A percentile compares a stretch with the other conserved stretches of the same genome.
These are phyloP conservation scores for Clanis bilineata DNA, from an alignment of 2,888 invertebrate species.

Conservation along the genomic window DNA sequence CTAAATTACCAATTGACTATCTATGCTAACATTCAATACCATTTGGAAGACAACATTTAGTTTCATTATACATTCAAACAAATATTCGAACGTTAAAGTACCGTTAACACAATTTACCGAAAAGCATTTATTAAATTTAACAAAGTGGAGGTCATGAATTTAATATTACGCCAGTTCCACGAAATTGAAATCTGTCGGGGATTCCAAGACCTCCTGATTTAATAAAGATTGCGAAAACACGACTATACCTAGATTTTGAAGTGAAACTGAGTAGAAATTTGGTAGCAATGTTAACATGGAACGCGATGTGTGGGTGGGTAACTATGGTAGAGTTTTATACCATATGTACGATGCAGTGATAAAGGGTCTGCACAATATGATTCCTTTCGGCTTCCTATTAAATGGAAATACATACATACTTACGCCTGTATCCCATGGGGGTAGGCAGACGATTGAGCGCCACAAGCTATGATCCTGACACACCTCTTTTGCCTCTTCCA, in stretches of 20 bases:
- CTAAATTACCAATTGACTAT: too few species aligned
- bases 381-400: too few species aligned
- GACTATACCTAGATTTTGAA: neutral
- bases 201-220: neutral
- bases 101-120: neutral
- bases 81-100: neutral
- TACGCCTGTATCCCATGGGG: too few species aligned
- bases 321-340: too few species aligned
- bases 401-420: too few species aligned
- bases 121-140: neutral
- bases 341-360: too few species aligned
- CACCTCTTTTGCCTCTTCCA: too few species aligned
- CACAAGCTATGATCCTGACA: too few species aligned
- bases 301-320: too few species aligned
- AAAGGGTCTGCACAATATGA: too few species aligned
- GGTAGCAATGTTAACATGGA: neutral
- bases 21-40: neutral
- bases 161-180: conserved; percentile 28
- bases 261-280: neutral
- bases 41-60: neutral
- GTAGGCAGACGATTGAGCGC: too few species aligned
- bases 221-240: neutral
- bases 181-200: conserved; percentile 16
- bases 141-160: conserved; percentile 20
- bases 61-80: neutral